phyloP scores from a whole-genome alignment of 2,888 invertebrate genomes.

The Epinotia demarniana region DNA sequence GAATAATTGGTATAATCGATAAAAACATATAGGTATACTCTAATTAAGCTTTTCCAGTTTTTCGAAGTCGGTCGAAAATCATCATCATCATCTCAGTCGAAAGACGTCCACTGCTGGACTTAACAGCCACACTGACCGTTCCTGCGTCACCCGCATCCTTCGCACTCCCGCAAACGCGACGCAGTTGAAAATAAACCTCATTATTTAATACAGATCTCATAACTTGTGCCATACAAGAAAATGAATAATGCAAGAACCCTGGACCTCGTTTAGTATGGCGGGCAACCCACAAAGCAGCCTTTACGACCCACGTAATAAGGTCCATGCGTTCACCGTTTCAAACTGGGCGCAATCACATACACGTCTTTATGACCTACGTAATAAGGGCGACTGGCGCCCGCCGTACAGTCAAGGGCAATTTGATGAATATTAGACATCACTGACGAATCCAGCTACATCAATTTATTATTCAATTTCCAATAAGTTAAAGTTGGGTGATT shows the following conservation, averaged over 20 bases:
- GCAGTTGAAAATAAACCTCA: too few relatives aligned
- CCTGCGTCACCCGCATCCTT: too few relatives aligned
- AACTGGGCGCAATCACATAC: not conserved
- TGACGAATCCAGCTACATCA: slow-evolving; percentile 22
- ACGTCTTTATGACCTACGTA: not conserved
- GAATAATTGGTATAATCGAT: too few relatives aligned
- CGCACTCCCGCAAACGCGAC: too few relatives aligned
- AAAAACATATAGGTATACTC: too few relatives aligned
- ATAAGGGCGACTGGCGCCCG: not conserved
- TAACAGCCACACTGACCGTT: too few relatives aligned
- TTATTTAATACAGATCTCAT: not conserved
- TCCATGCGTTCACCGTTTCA: not conserved
- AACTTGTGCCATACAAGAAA: slow-evolving; percentile 18
- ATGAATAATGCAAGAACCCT: slow-evolving; percentile 46
- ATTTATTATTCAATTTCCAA: slow-evolving; percentile 31
- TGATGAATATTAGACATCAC: slow-evolving; percentile 39
- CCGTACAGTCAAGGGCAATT: slow-evolving; percentile 21
- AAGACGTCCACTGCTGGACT: too few relatives aligned
- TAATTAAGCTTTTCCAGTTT: too few relatives aligned
- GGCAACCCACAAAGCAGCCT: not conserved
- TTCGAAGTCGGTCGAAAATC: too few relatives aligned
- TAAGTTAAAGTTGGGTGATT: slow-evolving; percentile 18
- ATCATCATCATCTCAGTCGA: too few relatives aligned
- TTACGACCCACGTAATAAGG: not conserved
- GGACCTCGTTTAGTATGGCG: slow-evolving; percentile 27